Evolutionary conservation across 2,113 vertebrate species (phyloP).

Genomic region (Chionis minor): DNA sequence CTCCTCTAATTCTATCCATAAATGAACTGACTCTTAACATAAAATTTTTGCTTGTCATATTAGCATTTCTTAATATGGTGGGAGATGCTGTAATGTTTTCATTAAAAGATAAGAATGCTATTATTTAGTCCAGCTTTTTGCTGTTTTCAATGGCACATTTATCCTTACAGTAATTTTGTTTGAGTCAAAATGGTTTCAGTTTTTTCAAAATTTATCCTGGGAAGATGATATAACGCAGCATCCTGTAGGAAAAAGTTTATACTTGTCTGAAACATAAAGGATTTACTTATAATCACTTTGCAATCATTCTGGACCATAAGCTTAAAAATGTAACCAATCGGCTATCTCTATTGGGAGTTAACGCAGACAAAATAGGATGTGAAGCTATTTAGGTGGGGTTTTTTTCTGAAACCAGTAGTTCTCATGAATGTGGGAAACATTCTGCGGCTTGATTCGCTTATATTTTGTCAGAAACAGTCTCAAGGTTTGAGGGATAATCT

Average conservation of each 20-base stretch:
- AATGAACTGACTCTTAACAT: neutral
- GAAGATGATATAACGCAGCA: neutral
- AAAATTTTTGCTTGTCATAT: neutral
- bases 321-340: neutral
- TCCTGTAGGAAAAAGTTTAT: neutral
- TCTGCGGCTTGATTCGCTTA: neutral
- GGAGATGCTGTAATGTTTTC: neutral
- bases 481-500: conserved; percentile 8
- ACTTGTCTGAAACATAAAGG: neutral
- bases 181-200: neutral
- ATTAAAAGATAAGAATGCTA: neutral
- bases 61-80: neutral
- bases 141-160: neutral
- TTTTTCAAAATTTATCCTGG: neutral
- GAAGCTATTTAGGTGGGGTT: neutral
- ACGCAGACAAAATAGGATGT: neutral
- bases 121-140: neutral
- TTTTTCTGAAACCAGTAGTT: neutral
- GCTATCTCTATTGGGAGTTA: neutral
- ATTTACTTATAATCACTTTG: neutral
- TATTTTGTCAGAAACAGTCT: conserved; percentile 15
- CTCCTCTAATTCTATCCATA: neutral
- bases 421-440: neutral
- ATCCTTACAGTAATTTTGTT: neutral
- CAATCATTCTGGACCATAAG: neutral